phyloP scores from a whole-genome alignment of 2,888 invertebrate genomes.

The Drosophila bunnanda region DNA sequence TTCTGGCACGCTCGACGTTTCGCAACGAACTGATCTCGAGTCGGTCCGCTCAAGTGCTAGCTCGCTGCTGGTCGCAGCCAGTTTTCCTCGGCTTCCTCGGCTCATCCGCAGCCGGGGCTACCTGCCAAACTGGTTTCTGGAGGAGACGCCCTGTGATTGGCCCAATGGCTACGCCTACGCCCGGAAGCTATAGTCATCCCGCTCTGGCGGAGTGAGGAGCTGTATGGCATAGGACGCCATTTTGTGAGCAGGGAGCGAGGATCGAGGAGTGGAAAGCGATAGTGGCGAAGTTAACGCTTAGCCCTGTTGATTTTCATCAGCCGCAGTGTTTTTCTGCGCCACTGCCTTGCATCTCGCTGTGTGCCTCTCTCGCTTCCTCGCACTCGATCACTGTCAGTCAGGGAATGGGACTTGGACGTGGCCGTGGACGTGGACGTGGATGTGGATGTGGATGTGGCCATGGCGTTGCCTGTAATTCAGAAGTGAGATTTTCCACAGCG shows the following conservation, averaged over 20 bases:
- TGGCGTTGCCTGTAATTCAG: conserved; percentile 77
- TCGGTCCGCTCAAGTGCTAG: conserved; percentile 51
- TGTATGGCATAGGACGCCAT: conserved; percentile 52
- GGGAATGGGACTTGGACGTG: conserved; percentile 28
- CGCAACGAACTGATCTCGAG: conserved; percentile 76
- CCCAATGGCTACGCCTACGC: conserved; percentile 55
- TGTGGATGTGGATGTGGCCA: conserved; percentile 49
- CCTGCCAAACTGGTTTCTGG: conserved; percentile 65
- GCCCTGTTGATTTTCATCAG: conserved; percentile 82
- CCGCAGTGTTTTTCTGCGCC: conserved; percentile 73
- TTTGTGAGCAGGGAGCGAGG: conserved; percentile 50
- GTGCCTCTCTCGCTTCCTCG: conserved; percentile 15
- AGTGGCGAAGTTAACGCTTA: conserved; percentile 82
- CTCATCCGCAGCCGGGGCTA: conserved; percentile 21
- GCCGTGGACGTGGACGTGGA: conserved; percentile 27
- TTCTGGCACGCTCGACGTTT: conserved; percentile 74
- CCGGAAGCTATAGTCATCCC: conserved; percentile 58
- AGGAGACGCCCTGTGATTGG: conserved; percentile 50
- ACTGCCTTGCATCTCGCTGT: conserved; percentile 54
- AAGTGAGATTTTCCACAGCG: conserved; percentile 83
- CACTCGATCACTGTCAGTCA: conserved; percentile 54
- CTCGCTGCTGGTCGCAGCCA: conserved; percentile 66
- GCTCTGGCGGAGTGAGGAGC: conserved; percentile 49
- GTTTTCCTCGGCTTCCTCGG: conserved; percentile 40
- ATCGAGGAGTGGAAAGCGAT: conserved; percentile 26